A percentile compares a stretch with the other conserved stretches of the same genome.
These are phyloP conservation scores for Drosophila tropicalis DNA, from an alignment of 1,140 invertebrate genomes.

Conservation along the genomic window DNA sequence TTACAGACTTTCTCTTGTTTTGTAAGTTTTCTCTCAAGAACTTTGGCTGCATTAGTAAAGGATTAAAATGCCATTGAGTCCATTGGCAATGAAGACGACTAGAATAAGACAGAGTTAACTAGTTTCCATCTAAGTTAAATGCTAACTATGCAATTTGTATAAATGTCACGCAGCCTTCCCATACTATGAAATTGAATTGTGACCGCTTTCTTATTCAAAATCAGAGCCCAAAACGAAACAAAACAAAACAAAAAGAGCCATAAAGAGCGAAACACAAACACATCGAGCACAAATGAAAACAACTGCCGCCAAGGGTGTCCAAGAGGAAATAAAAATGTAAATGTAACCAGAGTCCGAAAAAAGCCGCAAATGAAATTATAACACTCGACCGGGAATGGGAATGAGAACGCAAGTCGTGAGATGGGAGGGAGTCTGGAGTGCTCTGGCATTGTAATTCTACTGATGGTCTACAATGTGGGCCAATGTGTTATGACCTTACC, in stretches of 20 bases:
- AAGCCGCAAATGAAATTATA: conserved; percentile 73
- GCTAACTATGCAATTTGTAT: conserved; percentile 61
- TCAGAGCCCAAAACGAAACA: conserved; percentile 42
- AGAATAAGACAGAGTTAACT: background rate
- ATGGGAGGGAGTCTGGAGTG: background rate
- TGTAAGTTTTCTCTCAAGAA: too few species aligned
- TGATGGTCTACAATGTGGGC: conserved; percentile 13
- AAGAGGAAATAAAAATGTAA: conserved; percentile 77
- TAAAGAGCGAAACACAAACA: conserved; percentile 21
- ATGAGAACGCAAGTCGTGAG: background rate
- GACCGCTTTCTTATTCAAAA: conserved; percentile 24
- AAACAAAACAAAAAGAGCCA: conserved; percentile 36
- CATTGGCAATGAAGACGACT: background rate
- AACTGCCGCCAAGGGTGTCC: conserved; percentile 45
- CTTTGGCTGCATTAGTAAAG: background rate
- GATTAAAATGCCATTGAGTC: background rate
- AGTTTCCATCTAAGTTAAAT: conserved; percentile 1
- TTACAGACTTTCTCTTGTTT: too few species aligned
- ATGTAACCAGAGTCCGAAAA: conserved; percentile 61
- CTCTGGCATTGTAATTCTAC: conserved; percentile 8
- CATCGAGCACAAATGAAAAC: conserved; percentile 1
- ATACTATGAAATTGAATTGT: conserved; percentile 40
- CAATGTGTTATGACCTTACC: conserved; percentile 19
- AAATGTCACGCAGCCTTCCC: conserved; percentile 50
- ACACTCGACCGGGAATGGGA: conserved; percentile 21